These are phyloP conservation scores for Zaprionus kolodkinae DNA, from an alignment of 1,140 invertebrate genomes.

Conservation along the genomic window DNA sequence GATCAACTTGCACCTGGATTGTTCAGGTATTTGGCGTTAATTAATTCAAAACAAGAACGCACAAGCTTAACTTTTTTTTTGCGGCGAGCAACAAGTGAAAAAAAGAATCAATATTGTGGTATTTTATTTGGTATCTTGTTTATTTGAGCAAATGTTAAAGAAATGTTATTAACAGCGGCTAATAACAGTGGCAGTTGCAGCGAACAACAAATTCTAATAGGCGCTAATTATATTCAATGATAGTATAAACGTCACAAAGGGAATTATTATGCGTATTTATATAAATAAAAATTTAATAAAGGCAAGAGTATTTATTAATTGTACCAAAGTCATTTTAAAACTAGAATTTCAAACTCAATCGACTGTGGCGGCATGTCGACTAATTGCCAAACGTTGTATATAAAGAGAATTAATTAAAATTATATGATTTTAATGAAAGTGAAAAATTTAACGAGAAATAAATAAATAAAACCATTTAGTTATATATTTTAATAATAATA, in stretches of 20 bases:
- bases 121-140: constrained; percentile 26
- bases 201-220: not conserved
- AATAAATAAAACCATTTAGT: not conserved
- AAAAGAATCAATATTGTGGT: constrained; percentile 43
- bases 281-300: not conserved
- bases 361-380: not conserved
- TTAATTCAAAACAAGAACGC: constrained; percentile 34
- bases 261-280: not conserved
- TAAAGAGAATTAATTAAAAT: not conserved
- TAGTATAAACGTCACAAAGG: not conserved
- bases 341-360: not conserved
- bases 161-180: constrained; percentile 1
- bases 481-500: not conserved
- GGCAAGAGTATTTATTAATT: no score
- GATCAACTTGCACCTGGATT: constrained; percentile 20
- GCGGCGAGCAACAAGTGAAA: constrained; percentile 47
- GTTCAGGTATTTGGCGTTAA: constrained; percentile 37
- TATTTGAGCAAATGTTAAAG: not conserved
- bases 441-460: not conserved
- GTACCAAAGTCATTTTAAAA: not conserved
- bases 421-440: not conserved
- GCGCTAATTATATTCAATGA: not conserved
- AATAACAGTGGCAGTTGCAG: not conserved
- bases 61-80: constrained; percentile 9
- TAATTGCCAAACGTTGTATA: not conserved